These are phyloP conservation scores for Brachionus angularis DNA, from an alignment of 1,140 invertebrate genomes.

Conservation along the genomic window DNA sequence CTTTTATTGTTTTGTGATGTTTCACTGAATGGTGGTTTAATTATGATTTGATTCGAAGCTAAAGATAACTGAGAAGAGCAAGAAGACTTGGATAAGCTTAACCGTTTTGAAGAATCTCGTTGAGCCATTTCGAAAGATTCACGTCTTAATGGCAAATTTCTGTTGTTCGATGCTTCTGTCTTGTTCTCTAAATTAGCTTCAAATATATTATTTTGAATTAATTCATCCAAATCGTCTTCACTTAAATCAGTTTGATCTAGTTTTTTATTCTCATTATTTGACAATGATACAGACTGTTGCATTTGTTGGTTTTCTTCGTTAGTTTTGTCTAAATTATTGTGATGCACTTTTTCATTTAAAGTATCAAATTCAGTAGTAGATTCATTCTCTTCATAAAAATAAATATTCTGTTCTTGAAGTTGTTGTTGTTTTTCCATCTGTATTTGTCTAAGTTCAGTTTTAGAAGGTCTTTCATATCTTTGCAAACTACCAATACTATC, in stretches of 20 bases:
- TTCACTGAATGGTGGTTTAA: not conserved
- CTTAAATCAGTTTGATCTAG: slow-evolving; percentile 29
- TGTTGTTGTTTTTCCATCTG: slow-evolving; percentile 1
- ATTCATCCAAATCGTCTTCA: not conserved
- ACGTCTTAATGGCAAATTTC: slow-evolving; percentile 22
- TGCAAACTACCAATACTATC: slow-evolving; percentile 36
- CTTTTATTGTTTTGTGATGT: not conserved
- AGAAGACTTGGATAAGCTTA: not conserved
- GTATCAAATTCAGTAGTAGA: slow-evolving; percentile 21
- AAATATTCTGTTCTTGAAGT: too few relatives aligned
- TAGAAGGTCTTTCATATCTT: slow-evolving; percentile 21
- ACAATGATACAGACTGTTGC: too few relatives aligned
- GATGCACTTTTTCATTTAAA: too few relatives aligned
- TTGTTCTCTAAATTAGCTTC: not conserved
- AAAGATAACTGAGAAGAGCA: not conserved
- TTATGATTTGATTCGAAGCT: slow-evolving; percentile 15
- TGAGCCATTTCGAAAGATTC: slow-evolving; percentile 40
- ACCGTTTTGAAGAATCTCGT: not conserved
- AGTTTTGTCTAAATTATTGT: slow-evolving; percentile 13
- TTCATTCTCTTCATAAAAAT: not conserved
- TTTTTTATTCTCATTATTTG: too few relatives aligned
- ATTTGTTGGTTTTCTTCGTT: slow-evolving; percentile 1
- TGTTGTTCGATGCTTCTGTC: not conserved
- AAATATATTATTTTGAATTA: not conserved
- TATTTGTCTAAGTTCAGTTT: not conserved